A percentile compares a stretch with the other conserved stretches of the same genome.
Conservation (phyloP, 2,113 vertebrate genomes). For the Indicator maculatus region DNA sequence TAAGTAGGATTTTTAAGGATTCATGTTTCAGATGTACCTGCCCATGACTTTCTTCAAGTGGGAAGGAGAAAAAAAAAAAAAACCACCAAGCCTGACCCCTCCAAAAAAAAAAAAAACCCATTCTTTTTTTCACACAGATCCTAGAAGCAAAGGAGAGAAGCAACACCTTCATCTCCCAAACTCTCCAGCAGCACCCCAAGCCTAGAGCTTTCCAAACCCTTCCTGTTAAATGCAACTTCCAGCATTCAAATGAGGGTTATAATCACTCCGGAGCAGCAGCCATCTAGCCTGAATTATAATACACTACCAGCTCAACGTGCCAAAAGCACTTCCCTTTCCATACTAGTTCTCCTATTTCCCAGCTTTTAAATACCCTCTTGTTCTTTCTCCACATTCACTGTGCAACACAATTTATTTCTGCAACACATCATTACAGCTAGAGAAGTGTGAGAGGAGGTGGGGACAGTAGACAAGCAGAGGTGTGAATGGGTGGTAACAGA, state of each 20-base stretch:
- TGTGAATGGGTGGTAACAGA: slow-evolving; percentile 62
- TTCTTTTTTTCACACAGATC: neutral
- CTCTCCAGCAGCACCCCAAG: neutral
- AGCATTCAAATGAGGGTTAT: slow-evolving; percentile 9
- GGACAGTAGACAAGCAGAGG: slow-evolving; percentile 36
- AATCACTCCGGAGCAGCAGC: neutral
- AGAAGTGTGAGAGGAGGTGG: slow-evolving; percentile 55
- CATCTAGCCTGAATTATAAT: slow-evolving; percentile 39
- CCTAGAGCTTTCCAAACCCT: neutral
- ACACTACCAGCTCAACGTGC: neutral
- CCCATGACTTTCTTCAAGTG: neutral
- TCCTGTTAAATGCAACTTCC: neutral
- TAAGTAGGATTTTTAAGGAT: neutral
- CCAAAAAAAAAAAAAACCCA: neutral
- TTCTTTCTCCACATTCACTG: slow-evolving; percentile 48
- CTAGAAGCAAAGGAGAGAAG: neutral
- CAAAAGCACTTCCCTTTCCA: slow-evolving; percentile 51
- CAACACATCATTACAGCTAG: slow-evolving; percentile 39
- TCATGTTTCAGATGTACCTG: neutral
- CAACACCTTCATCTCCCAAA: neutral
- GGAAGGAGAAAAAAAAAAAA: no score
- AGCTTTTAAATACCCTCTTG: slow-evolving; percentile 63
- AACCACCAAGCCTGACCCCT: neutral
- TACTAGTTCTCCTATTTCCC: slow-evolving; percentile 44
- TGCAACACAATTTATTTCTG: slow-evolving; percentile 63